Evolutionary conservation across 1,140 invertebrate species (phyloP), one percentile per base, ranked within the genome.

Genomic region (Pseudomyrmex sp.): DNA sequence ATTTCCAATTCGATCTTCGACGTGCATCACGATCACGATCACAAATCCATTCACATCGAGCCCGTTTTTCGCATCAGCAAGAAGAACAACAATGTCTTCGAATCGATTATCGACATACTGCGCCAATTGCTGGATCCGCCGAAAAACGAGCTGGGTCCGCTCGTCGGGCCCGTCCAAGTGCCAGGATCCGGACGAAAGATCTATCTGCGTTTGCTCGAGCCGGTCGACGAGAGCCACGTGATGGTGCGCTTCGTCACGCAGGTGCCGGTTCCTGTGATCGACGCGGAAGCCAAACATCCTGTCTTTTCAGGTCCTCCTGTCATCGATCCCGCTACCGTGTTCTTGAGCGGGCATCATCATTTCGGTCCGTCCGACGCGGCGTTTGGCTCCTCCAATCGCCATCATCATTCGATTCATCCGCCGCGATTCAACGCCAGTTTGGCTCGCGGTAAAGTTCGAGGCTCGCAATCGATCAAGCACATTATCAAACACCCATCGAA

Each of bases 81-180:
- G 48, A 88, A 82, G 18, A 85, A 72, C 0, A 85, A 66, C 46
- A 35, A 35, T 35, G 5, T 85, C 0, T 9, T 82, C 0, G 87
- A 89, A 8, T 83, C 85, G 48, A 66, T 90, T 2, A 3, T 80
- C 0, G 83, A 87, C 9, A 18, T 90, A 9, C 10, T 91, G 2
- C n/a, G 0, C 0, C 68, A 75, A 4, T 10, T 88, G 2, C 4
- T 88, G 10, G 23, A 84, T 1, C 61, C 77, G 0, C 13, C 75
- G 0, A 82, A 82, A 7, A 59, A 75, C 4, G 63, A 15, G 1
- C 58, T 23, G 1, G 89, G 89, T 0, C 87, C 90, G 3, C 26
- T 91, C 0, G 84, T 91, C 0, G 90, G 90, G 0, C 90, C 90
- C 0, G 83, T 91, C 8, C 23, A 88, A 1, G 65, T 91, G 9